Evolutionary conservation across 2,888 invertebrate species (phyloP).

Genomic region (Alloscopus bannaensis): DNA sequence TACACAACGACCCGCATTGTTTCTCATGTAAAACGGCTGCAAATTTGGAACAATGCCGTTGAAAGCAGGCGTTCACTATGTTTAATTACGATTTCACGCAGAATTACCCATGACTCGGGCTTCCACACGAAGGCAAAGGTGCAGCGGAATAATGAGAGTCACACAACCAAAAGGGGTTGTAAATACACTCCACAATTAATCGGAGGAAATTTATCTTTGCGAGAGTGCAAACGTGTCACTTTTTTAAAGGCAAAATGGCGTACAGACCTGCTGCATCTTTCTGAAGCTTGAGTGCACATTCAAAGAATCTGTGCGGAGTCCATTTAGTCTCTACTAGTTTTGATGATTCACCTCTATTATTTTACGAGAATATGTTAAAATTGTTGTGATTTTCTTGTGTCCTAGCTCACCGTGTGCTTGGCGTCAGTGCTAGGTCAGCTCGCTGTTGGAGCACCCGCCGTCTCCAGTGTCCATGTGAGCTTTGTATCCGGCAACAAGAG

Average conservation of each 20-base stretch:
- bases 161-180: slow-evolving; percentile 1
- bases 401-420: slow-evolving; percentile 50
- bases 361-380: not conserved
- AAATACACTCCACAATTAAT: slow-evolving; percentile 17
- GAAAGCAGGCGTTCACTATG: not conserved
- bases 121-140: not conserved
- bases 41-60: slow-evolving; percentile 26
- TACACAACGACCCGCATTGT: too few species aligned
- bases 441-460: slow-evolving; percentile 67
- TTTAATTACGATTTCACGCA: slow-evolving; percentile 41
- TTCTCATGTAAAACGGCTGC: not conserved
- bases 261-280: too few species aligned
- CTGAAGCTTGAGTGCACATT: too few species aligned
- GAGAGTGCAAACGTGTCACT: slow-evolving; percentile 23
- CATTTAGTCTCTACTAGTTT: too few species aligned
- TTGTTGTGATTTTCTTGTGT: slow-evolving; percentile 15
- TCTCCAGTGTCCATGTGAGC: slow-evolving; percentile 72
- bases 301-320: too few species aligned
- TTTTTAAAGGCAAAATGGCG: not conserved
- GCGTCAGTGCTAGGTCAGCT: slow-evolving; percentile 26
- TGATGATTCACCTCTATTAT: slow-evolving; percentile 2
- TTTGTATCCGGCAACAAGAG: slow-evolving; percentile 72
- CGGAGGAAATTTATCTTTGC: slow-evolving; percentile 2
- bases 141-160: not conserved
- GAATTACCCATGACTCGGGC: slow-evolving; percentile 46